These are phyloP conservation scores for sheep (Ovis aries) DNA, from an alignment of 2,113 vertebrate species.

Conservation along the genomic window DNA sequence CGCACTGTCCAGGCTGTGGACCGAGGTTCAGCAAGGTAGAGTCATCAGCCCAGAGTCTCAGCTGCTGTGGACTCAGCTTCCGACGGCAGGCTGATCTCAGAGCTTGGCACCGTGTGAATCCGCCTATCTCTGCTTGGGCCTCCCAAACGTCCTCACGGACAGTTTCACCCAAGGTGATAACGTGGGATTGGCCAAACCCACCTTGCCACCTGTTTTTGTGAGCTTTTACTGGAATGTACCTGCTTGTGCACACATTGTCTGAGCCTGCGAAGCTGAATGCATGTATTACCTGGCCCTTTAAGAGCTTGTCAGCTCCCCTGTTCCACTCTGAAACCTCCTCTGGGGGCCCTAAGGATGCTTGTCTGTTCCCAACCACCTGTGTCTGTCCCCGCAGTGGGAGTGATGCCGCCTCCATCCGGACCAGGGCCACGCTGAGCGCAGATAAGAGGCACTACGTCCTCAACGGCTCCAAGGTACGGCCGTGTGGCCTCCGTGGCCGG, in stretches of 20 bases:
- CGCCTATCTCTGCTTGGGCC: rapidly evolving
- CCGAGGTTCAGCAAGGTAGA: background rate
- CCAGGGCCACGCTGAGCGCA: slow-evolving; percentile 86
- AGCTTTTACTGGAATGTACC: background rate
- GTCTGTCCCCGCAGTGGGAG: slow-evolving; percentile 86
- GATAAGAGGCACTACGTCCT: slow-evolving; percentile 90
- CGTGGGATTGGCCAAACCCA: background rate
- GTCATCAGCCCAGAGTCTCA: background rate
- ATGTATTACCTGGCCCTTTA: background rate
- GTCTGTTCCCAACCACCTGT: rapidly evolving
- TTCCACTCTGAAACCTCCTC: background rate
- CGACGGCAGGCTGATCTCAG: background rate
- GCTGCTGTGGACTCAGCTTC: background rate
- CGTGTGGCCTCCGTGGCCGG: rapidly evolving
- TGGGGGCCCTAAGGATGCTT: background rate
- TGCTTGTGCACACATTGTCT: background rate
- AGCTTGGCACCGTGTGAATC: background rate
- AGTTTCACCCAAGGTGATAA: background rate
- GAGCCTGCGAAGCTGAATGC: background rate
- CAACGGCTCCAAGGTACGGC: slow-evolving; percentile 92
- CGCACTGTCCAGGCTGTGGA: background rate
- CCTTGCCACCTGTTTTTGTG: background rate
- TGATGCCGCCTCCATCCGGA: slow-evolving; percentile 94
- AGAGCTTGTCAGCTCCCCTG: background rate
- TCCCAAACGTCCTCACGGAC: background rate